Evolutionary conservation across 2,113 vertebrate genomes (phyloP).

Genomic region (Oreochromis niloticus): DNA sequence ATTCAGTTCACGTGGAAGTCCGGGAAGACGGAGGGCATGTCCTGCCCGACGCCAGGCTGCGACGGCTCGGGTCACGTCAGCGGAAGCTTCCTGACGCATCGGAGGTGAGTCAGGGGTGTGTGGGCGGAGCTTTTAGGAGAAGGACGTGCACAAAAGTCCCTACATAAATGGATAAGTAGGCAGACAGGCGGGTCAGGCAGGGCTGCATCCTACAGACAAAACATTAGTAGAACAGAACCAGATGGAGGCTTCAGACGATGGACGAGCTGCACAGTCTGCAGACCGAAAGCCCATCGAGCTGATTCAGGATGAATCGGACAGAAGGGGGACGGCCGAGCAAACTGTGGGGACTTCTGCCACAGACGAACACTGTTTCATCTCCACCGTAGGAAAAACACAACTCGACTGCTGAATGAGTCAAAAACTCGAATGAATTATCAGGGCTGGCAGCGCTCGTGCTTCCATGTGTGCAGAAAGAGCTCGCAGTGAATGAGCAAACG

Average conservation of each 20-base stretch:
- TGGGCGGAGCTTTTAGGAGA: background rate
- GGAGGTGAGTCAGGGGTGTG: constrained; percentile 79
- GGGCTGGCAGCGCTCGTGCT: background rate
- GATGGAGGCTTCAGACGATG: background rate
- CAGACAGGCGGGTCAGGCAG: background rate
- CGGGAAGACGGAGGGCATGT: constrained; percentile 98
- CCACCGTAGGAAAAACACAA: background rate
- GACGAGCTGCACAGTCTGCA: background rate
- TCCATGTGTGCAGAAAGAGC: background rate
- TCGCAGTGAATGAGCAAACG: background rate
- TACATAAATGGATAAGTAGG: background rate
- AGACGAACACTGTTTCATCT: background rate
- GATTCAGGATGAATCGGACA: background rate
- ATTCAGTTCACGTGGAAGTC: constrained; percentile 99
- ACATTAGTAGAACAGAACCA: background rate
- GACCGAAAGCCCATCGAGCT: background rate
- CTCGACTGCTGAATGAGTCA: background rate
- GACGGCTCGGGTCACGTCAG: constrained; percentile 98
- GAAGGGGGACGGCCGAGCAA: background rate
- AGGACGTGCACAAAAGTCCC: accelerated
- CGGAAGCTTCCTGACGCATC: constrained; percentile 97
- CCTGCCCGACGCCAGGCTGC: constrained; percentile 94
- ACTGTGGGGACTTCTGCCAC: background rate
- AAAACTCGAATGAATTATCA: background rate
- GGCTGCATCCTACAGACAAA: background rate